Evolutionary conservation across 2,888 invertebrate genomes (phyloP), one percentile per base, ranked within the genome.

Genomic region (Cerastis leucographa): DNA sequence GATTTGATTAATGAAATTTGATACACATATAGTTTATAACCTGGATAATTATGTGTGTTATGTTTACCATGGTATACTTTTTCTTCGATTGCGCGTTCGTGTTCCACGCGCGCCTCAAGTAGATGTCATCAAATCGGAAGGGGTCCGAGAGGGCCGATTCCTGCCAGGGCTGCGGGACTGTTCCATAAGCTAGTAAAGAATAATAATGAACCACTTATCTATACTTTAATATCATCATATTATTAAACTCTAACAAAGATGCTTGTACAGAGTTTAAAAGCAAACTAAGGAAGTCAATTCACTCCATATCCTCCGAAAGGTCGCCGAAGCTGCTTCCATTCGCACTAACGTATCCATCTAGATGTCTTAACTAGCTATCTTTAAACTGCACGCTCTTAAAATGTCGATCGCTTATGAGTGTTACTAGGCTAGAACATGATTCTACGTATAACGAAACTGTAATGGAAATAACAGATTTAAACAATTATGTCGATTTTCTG

Each of bases 251-350:
- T 19, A 46, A 40, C 59, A 29, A 35, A 61, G 25, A 40, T n/a
- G n/a, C 62, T 77, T 40, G 40, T 46, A 35, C 61, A 68, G 54
- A 70, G 69, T 49, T 54, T 79, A 25, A 70, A 77, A 46, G 40
- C 71, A 22, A 64, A 71, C 40, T 62, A 64, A 49, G 80, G 77
- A 56, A 49, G 80, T 79, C 8, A 71, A 49, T 71, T 56, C 40
- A 64, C 40, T 71, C 46, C 29, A 56, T 54, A 42, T 64, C 19
- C 40, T 70, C 44, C 42, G 70, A 77, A 35, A 70, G n/a, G 29
- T 64, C 29, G 49, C 46, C 25, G 42, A 64, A 49, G 29, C n/a
- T 42, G 17, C n/a, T 71, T 71, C 46, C 71, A 54, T 64, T 49
- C 14, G 5, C 70, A 64, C 19, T 44, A 19, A 69, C 35, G 22